Conservation (phyloP, 2,888 invertebrate genomes). For the Aproaerema taeniolella region DNA sequence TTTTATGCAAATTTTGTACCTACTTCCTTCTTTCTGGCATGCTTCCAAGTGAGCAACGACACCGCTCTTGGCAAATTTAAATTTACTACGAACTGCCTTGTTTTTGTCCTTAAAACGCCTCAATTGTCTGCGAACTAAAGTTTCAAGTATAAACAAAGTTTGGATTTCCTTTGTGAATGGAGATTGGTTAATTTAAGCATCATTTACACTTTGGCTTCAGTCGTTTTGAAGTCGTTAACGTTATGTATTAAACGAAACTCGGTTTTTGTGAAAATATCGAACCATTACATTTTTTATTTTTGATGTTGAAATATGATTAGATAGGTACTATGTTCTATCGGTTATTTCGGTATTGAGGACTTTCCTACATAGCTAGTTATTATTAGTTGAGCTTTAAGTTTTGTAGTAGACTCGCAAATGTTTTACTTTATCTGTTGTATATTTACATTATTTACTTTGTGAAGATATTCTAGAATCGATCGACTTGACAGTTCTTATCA, state of each 20-base stretch:
- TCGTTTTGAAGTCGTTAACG: slow-evolving; percentile 1
- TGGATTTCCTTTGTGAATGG: slow-evolving; percentile 1
- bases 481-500: no score
- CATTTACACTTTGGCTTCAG: slow-evolving; percentile 3
- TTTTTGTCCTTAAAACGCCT: not conserved
- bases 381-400: no score
- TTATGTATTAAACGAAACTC: no score
- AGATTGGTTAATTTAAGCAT: slow-evolving; percentile 2
- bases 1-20: no score
- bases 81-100: not conserved
- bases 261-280: no score
- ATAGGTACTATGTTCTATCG: no score
- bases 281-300: no score
- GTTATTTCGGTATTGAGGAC: no score
- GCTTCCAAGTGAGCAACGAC: not conserved
- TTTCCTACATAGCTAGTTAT: no score
- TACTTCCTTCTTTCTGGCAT: not conserved
- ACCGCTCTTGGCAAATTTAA: not conserved
- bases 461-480: no score
- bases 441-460: not conserved
- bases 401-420: not conserved
- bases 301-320: no score
- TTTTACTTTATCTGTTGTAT: not conserved
- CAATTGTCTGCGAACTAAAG: no score
- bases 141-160: not conserved